Base-by-base conservation (phyloP, 2,113 vertebrate species). In the Phodopus roborovskii region DNA sequence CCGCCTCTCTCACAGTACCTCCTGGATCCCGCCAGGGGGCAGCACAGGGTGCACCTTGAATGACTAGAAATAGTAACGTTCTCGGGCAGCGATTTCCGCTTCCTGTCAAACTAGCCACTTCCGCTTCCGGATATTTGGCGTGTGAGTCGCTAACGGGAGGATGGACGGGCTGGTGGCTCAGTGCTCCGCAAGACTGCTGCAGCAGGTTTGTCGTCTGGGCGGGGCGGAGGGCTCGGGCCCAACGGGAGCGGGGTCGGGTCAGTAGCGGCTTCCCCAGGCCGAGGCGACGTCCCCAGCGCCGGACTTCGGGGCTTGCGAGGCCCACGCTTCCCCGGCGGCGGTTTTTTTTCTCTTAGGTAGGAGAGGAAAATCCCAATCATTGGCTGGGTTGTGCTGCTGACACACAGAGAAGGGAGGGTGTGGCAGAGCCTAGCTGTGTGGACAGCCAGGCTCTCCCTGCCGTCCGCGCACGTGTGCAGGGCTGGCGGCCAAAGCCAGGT, bases 111-210 rank as follows among this genome's bases (percentile, higher is more conserved):
- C 16, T 0, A 7, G 5, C 7, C 0, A 30, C 3, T 97, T 97
- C 97, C 94, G 95, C 36, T 97, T 97, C 98, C 97, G 96, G 15
- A 64, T 60, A 60, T 42, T 94, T 75, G 88, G 78, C 53, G 36
- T 36, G 73, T 4, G 75, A 26, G 9, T 5, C 17, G 64, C 74
- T 36, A 68, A 64, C 53, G 64, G 13, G 68, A 98, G 97, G 96
- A 99, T 99, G 99, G 99, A 98, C 94, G 98, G 97, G 8, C 75
- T 97, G 24, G 86, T 99, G 88, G 98, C 95, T 53, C 95, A 98
- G 77, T 99, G 98, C 92, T 97, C 98, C 1, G 97, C 98, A 89
- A 98, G 99, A 53, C 97, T 99, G 45, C 97, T 98, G 56, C 98
- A 98, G 96, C 99, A 99, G 99, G 99, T 99, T 7, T 95, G 98